Evolutionary conservation across 2,113 vertebrate genomes (phyloP), one percentile per base, ranked within the genome.

Genomic region (Phalacrocorax aristotelis): DNA sequence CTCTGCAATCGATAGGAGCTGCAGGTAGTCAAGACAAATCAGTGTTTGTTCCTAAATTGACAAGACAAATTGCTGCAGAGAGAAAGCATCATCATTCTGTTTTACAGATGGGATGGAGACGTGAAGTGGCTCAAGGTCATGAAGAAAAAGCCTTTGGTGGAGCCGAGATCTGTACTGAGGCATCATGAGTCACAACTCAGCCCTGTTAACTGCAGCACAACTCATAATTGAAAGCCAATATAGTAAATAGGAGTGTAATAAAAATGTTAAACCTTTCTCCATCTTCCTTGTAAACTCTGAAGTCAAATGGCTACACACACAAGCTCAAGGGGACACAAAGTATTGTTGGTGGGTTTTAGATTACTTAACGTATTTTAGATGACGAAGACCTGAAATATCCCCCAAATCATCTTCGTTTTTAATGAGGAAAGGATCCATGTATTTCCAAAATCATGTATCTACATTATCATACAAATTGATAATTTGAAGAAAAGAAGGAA

Each of bases 21-120:
- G 80, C 32, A 4, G 83, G 72, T 40, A 87, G 89, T 16, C 48
- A 52, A 89, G 94, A 97, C 90, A 92, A 75, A 95, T 92, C 96
- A 78, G 90, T 38, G 86, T 78, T 89, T 87, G 90, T 49, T 93
- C 51, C 88, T 71, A 62, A 71, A 36, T n/a, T 71, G 95, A 90
- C 94, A 97, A 93, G 96, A 96, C 68, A 78, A 87, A 96, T 90
- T 30, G 3, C 76, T 64, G 79, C 0, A 0, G 55, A 78, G 68
- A 40, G 83, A 76, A 91, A 94, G 75, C 93, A 52, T 27, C 92
- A 93, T 94, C 90, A 9, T 87, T 96, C 92, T 86, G 75, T 48
- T 68, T 90, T 42, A 42, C 95, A 15, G 83, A 71, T 38, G 64
- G 54, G 46, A 46, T 14, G 34, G 85, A 81, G 54, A 88, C 0